Conservation (phyloP, 2,113 vertebrate genomes). For the Toxotes chatareus region DNA sequence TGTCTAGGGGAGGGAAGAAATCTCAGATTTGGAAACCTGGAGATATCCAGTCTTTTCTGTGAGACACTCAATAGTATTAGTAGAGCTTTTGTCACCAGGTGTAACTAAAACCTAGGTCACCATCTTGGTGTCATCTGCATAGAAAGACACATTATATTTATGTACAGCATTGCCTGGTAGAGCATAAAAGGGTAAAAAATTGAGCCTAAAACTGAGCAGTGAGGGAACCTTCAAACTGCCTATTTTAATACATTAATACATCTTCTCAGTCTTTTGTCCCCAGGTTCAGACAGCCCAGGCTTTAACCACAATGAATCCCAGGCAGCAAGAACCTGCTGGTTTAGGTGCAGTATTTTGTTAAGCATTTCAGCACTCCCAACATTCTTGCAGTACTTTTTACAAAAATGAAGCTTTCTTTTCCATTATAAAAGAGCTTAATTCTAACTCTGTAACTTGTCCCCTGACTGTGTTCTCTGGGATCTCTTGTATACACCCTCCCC, state of each 20-base stretch:
- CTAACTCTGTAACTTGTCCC: not conserved
- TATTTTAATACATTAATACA: not conserved
- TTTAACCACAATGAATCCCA: not conserved
- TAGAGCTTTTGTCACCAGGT: not conserved
- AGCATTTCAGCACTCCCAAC: not conserved
- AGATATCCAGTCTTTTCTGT: not conserved
- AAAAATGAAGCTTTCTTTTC: not conserved
- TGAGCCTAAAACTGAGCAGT: not conserved
- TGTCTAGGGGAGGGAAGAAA: not conserved
- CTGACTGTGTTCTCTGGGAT: not conserved
- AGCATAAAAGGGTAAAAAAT: not conserved
- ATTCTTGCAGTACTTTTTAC: not conserved
- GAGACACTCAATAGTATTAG: not conserved
- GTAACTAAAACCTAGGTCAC: not conserved
- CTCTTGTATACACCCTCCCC: not conserved
- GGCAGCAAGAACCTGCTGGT: not conserved
- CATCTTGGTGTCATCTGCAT: not conserved
- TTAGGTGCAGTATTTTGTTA: not conserved
- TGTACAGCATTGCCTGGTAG: not conserved
- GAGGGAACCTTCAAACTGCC: not conserved
- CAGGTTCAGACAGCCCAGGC: not conserved
- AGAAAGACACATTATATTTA: not conserved
- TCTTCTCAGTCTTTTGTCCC: not conserved
- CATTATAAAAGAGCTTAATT: not conserved
- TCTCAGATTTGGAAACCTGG: not conserved